Evolutionary conservation across 2,113 vertebrate species (phyloP).

Genomic region (Tachuris rubrigastra): DNA sequence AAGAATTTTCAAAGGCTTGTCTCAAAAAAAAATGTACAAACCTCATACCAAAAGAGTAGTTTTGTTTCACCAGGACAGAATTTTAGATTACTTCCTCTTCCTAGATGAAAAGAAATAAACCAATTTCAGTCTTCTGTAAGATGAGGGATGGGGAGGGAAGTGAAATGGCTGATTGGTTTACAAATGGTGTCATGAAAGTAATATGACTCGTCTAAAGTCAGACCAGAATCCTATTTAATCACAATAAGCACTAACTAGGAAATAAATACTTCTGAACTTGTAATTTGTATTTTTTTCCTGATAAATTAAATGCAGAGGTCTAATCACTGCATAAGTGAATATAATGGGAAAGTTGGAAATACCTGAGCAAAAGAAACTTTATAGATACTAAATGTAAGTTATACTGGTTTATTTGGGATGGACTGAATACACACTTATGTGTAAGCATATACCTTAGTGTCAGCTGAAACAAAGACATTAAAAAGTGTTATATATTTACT

Average conservation of each 20-base stretch:
- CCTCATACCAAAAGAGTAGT: neutral
- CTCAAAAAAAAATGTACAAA: conserved; percentile 20
- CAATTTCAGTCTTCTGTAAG: neutral
- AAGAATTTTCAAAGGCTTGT: conserved; percentile 25
- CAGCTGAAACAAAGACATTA: neutral
- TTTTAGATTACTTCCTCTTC: neutral
- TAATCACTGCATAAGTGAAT: neutral
- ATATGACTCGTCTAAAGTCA: neutral
- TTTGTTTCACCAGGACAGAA: neutral
- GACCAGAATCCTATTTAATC: neutral
- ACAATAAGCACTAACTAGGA: neutral
- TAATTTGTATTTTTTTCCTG: neutral
- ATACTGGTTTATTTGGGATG: neutral
- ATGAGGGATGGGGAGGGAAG: neutral
- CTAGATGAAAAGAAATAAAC: neutral
- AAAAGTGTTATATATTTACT: neutral
- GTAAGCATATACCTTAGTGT: neutral
- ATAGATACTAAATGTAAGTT: neutral
- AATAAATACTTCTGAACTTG: neutral
- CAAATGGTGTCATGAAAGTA: neutral
- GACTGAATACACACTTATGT: no score
- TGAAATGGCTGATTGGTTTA: accelerated
- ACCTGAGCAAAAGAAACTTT: neutral
- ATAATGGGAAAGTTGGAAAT: neutral
- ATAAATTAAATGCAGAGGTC: neutral